Base-by-base conservation (phyloP, 2,888 invertebrate genomes). In the Pyrrhia umbra region DNA sequence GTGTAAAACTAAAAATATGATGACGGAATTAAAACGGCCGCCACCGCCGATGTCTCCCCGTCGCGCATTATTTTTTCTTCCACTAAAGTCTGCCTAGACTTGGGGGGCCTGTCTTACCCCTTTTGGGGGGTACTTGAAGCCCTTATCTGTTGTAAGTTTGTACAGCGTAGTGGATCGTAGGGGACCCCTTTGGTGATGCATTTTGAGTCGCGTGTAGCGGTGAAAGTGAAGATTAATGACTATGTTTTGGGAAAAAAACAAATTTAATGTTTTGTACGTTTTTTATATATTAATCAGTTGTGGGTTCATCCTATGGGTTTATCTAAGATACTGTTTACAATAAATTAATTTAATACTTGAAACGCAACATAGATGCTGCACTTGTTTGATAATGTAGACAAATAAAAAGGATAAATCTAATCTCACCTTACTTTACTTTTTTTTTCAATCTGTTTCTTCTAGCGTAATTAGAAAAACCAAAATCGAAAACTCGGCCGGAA, bases 121-220 rank as follows among this genome's bases (percentile, higher is more conserved):
- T 93, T 94, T 94, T 92, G 89, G 94, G 94, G 93, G 93, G 93
- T 91, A 91, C 94, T 93, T 91, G 87, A 88, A 84, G 84, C 93
- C 93, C 94, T 94, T 93, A 95, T 94, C 94, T 92, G 92, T 91
- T 87, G 91, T 92, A 95, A 94, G 95, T 94, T 95, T 95, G 94
- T 94, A 92, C 90, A 94, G 90, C 87, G 92, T 92, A 94, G 93
- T 93, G 93, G 90, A 89, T 92, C 90, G 92, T 92, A 92, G 92
- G 92, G 92, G 92, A 89, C 90, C 62, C 90, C 92, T 94, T 92
- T 88, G 86, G 90, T 90, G 90, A 92, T 90, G 91, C 90, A 94
- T 95, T 95, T 95, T 94, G 90, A 92, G 91, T 87, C 86, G 84
- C 83, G 81, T 88, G 94, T 85, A 55, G 86, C 90, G 59, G 92